Evolutionary conservation across 64 coral and sea anemone genomes (phyloP), one percentile per base, ranked within the genome.

Genomic region (Montipora cactus): DNA sequence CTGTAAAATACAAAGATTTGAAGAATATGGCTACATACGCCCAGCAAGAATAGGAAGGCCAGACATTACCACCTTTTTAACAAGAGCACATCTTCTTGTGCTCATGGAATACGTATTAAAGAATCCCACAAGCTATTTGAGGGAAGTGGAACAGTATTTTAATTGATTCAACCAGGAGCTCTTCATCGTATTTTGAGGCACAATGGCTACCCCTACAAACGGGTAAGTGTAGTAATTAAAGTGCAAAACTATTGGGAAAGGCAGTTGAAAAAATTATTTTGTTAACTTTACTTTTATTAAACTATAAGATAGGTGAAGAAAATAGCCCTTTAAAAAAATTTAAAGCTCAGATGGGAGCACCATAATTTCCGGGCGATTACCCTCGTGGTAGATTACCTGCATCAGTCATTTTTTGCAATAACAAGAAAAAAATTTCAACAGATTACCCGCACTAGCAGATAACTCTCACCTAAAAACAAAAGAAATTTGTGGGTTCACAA

Each of bases 41-140:
- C 62, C 89, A 37, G 89, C 62, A 49, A 69, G 18, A 81, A 91
- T 91, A 52, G 89, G 61, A 52, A 91, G 89, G 80, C 78, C 78
- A 20, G 89, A 91, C 45, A 81, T 91, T 5, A 81, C 77, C 8
- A 71, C 89, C 4, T 62, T 91, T 23, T 64, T 91, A 80, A 81
- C 89, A 22, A 91, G 61, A 91, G 64, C 89, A 15, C 89, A 91
- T 58, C 59, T 81, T 9, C 28, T 91, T 25, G 89, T 91, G 18
- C 37, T 91, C 4, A 91, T 81, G 76, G 88, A 80, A 16, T 90
- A 68, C 28, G 67, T 80, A 37, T 79, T 80, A 44, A 68, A 9
- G 4, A 91, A 91, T 51, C 53, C 77, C 49, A 81, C 89, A 20
- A 22, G 59, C 50, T 91, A 91, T 51, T 71, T 50, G 23, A 78